Conservation (phyloP, 2,888 invertebrate species). For the Isoperla grammatica region DNA sequence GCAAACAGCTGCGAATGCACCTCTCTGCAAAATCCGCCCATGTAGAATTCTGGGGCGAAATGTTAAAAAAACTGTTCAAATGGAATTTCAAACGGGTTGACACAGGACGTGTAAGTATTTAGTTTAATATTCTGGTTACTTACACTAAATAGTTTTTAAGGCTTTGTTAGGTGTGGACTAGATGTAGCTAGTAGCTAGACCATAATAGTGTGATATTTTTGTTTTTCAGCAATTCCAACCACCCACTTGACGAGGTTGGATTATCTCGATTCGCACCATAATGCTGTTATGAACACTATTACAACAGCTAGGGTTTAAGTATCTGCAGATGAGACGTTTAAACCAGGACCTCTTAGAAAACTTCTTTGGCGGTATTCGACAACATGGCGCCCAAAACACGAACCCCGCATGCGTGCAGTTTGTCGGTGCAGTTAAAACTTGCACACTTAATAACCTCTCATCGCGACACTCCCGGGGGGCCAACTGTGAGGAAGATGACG, state of each 20-base stretch:
- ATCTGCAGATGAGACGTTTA: background rate
- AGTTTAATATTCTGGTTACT: too few species aligned
- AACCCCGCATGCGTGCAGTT: constrained; percentile 15
- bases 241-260: too few species aligned
- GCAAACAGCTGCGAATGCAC: background rate
- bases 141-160: too few species aligned
- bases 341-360: constrained; percentile 15
- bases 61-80: background rate
- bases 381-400: background rate
- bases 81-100: background rate
- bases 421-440: constrained; percentile 6
- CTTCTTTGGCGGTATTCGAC: constrained; percentile 10
- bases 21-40: background rate
- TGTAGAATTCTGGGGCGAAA: background rate
- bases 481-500: constrained; percentile 11
- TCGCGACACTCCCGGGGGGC: background rate
- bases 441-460: background rate
- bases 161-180: too few species aligned
- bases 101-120: constrained; percentile 6
- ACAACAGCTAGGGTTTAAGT: constrained; percentile 6
- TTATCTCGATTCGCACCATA: too few species aligned
- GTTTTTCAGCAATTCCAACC: too few species aligned
- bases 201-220: too few species aligned
- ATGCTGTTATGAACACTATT: too few species aligned
- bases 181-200: too few species aligned